A percentile compares a stretch with the other conserved stretches of the same genome.
Conservation (phyloP, 2,113 vertebrate species). For the Centrocercus urophasianus region DNA sequence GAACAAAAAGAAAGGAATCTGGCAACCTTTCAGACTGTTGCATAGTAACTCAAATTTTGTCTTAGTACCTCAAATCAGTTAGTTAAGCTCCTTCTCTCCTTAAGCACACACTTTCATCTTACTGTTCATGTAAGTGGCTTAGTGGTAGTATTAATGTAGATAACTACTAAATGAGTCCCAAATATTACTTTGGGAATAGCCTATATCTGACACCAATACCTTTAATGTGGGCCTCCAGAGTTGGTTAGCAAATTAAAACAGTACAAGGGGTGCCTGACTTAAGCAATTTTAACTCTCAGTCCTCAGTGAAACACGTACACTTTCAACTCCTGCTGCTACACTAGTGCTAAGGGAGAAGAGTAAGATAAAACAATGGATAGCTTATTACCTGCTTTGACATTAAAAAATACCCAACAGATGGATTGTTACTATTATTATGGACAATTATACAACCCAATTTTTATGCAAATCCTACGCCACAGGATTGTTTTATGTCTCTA, state of each 20-base stretch:
- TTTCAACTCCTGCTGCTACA: conserved; percentile 5
- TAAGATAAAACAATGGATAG: neutral
- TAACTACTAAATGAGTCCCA: neutral
- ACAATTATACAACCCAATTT: neutral
- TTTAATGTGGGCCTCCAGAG: neutral
- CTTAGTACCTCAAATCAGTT: neutral
- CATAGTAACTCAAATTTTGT: neutral
- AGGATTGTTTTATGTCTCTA: neutral
- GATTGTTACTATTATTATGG: neutral
- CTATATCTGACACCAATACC: neutral
- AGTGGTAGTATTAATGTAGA: neutral
- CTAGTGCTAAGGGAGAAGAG: neutral
- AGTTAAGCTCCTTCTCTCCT: neutral
- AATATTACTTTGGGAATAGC: neutral
- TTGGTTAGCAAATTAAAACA: neutral
- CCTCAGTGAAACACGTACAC: neutral
- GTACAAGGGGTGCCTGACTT: neutral
- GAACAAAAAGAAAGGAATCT: neutral
- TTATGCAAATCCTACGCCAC: neutral
- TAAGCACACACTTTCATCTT: neutral
- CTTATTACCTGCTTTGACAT: neutral
- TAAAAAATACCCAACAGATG: neutral
- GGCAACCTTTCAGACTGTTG: neutral
- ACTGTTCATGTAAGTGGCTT: neutral
- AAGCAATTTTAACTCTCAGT: neutral